Conservation (phyloP, 2,113 vertebrate species). For the Paedocypris sp. region DNA sequence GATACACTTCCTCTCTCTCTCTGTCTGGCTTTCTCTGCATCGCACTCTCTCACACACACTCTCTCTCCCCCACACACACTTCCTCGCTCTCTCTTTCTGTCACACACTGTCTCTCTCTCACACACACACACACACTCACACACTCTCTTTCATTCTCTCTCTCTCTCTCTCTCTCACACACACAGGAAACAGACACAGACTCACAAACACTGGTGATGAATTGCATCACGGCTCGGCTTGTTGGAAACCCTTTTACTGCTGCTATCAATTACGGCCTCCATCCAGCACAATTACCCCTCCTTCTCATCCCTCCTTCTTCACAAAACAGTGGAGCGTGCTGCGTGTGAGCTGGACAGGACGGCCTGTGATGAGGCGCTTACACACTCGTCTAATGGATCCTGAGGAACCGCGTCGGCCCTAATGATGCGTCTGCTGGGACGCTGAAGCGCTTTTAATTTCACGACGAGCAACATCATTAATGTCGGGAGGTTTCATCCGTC, state of each 20-base stretch:
- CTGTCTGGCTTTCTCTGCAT: too few species aligned
- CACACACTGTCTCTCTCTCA: too few species aligned
- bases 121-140: too few species aligned
- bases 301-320: constrained; percentile 24
- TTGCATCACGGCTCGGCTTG: constrained; percentile 12
- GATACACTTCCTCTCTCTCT: too few species aligned
- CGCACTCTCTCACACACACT: too few species aligned
- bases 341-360: too few species aligned
- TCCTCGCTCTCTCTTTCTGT: too few species aligned
- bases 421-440: not conserved
- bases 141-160: too few species aligned
- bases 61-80: too few species aligned
- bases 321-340: too few species aligned
- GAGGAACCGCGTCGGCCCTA: not conserved
- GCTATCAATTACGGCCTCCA: constrained; percentile 30
- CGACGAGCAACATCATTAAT: not conserved
- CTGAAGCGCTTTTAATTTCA: constrained; percentile 6
- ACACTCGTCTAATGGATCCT: not conserved
- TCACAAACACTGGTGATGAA: constrained; percentile 19
- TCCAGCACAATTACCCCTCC: constrained; percentile 27
- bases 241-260: constrained; percentile 34
- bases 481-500: not conserved
- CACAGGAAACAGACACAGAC: not conserved
- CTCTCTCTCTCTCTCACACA: not conserved
- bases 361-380: too few species aligned